Percentiles rank a stretch among this genome's conserved stretches.
Evolutionary conservation across 2,113 vertebrate species (phyloP).

Genomic region (Tetrax tetrax): DNA sequence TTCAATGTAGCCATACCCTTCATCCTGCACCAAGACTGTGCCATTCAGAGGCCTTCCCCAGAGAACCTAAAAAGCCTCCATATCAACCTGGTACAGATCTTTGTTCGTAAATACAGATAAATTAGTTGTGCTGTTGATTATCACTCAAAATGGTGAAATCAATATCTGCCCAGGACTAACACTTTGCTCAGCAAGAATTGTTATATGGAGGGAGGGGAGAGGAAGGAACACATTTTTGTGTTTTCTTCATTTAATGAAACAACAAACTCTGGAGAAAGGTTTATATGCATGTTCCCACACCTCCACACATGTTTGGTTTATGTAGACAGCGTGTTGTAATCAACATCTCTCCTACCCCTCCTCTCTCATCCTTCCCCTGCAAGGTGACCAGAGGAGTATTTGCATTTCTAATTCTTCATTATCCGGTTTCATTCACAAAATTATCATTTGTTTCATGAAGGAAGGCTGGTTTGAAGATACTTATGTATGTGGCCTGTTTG

Average conservation of each 20-base stretch:
- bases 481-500: neutral
- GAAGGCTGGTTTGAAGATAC: neutral
- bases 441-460: neutral
- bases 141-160: neutral
- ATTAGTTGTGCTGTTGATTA: neutral
- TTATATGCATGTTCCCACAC: neutral
- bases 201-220: neutral
- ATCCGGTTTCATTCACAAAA: slow-evolving; percentile 15
- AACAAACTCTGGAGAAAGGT: neutral
- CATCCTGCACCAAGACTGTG: neutral
- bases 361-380: neutral
- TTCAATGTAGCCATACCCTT: neutral
- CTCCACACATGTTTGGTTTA: slow-evolving; percentile 16
- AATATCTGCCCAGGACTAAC: neutral
- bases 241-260: slow-evolving; percentile 5
- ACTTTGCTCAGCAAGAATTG: neutral
- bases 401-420: neutral
- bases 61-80: neutral
- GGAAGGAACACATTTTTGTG: neutral
- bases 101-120: neutral
- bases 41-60: neutral
- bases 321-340: neutral
- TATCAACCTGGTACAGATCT: neutral
- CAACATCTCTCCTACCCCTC: neutral
- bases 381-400: neutral